phyloP scores from a whole-genome alignment of 2,888 invertebrate species.

The Microctonus brassicae region DNA sequence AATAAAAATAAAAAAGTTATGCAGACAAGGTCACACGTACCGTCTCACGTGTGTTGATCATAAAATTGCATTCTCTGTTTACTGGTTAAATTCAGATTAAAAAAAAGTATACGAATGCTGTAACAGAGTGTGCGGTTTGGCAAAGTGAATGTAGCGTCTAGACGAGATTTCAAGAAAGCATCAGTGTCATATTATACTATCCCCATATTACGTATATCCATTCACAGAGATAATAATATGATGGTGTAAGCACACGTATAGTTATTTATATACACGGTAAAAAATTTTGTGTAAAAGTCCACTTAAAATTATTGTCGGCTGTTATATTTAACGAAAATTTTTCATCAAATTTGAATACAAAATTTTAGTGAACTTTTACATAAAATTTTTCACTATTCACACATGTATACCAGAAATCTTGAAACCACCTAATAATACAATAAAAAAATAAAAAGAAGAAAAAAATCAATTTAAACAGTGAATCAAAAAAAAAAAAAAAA shows the following conservation, averaged over 20 bases:
- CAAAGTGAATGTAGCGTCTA: slow-evolving; percentile 52
- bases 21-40: neutral
- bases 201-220: neutral
- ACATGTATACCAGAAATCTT: too few relatives aligned
- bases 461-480: neutral
- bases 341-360: too few relatives aligned
- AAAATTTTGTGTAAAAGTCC: too few relatives aligned
- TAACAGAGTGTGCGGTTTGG: neutral
- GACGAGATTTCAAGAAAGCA: slow-evolving; percentile 60
- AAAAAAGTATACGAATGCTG: neutral
- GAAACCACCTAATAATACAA: neutral
- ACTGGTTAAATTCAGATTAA: neutral
- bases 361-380: too few relatives aligned
- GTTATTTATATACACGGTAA: too few relatives aligned
- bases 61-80: neutral
- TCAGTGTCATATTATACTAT: slow-evolving; percentile 1
- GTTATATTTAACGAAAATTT: too few relatives aligned
- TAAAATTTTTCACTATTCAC: too few relatives aligned
- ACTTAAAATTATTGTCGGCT: too few relatives aligned
- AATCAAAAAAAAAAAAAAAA: too few relatives aligned
- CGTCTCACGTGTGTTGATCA: neutral
- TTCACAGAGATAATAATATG: neutral
- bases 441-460: neutral
- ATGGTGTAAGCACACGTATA: neutral
- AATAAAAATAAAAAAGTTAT: neutral